Evolutionary conservation across 2,888 invertebrate genomes (phyloP), one percentile per base, ranked within the genome.

Genomic region (Leucania comma): DNA sequence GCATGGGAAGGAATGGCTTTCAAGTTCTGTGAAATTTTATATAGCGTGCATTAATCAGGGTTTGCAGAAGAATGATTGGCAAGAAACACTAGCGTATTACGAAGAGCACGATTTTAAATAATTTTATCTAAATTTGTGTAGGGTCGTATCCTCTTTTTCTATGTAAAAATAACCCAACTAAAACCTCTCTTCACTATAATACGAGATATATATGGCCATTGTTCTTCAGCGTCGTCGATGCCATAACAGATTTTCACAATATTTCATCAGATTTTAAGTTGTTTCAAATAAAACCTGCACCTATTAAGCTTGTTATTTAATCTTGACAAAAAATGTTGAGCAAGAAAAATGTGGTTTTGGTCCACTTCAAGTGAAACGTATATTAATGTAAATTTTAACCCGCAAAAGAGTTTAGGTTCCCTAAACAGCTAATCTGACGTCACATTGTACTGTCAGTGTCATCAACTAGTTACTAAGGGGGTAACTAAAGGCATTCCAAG

Each of bases 1-100:
- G 63, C 77, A 78, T 72, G 77, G 84, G 69, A 74, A 78, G 48
- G 58, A 72, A 74, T 64, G 53, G 60, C 38, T 72, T 57, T 29
- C 72, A 53, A 67, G 67, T 73, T 74, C 62, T 26, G 42, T 65
- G 65, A 68, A 72, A 80, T 51, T 64, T 67, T 51, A 68, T 68
- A 66, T 75, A 60, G 69, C 59, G 38, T 73, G 67, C 53, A 66
- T 53, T 53, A 53, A 68, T 69, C 58, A 63, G 58, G 48, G 62
- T 75, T 80, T 60, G 48, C 20, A 53, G 61, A 62, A 59, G 12
- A 68, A 42, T 59, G 22, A 58, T 65, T 63, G 62, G 38, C 66
- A 29, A 42, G 29, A 6, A 50, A 60, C 46, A 50, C 29, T 38
- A 57, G 3, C 29, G 14, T 20, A 72, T 48, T 54, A 59, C 50